A percentile compares a stretch with the other conserved stretches of the same genome.
phyloP scores from a whole-genome alignment of 1,140 invertebrate genomes.

The Drosophila melanogaster region DNA sequence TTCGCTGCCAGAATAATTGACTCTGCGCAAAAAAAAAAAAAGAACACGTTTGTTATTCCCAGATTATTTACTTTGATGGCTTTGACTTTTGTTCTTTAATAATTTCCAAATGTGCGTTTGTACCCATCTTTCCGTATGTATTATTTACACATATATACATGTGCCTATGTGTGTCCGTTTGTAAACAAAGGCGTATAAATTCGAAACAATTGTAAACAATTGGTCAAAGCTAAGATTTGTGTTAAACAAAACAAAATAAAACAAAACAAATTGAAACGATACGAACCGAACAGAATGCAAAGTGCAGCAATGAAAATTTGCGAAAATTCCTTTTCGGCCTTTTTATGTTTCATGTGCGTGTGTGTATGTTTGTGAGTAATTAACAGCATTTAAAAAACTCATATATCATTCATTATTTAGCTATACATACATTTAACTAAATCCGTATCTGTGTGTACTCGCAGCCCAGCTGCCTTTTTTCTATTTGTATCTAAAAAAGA shows the following conservation, averaged over 20 bases:
- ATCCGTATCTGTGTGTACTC: constrained; percentile 1
- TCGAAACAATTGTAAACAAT: constrained; percentile 20
- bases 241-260: constrained; percentile 13
- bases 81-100: constrained; percentile 33
- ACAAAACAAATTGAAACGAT: constrained; percentile 2
- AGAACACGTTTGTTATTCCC: neutral
- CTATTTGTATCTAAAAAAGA: constrained; percentile 7
- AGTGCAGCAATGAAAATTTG: constrained; percentile 19
- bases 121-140: constrained; percentile 11
- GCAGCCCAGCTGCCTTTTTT: constrained; percentile 8
- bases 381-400: constrained; percentile 19
- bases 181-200: constrained; percentile 26
- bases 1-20: neutral
- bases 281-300: constrained; percentile 11
- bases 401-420: constrained; percentile 28
- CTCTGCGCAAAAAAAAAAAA: neutral
- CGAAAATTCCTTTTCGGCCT: constrained; percentile 15
- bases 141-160: constrained; percentile 8
- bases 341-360: constrained; percentile 22
- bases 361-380: constrained; percentile 40
- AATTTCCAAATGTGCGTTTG: constrained; percentile 30
- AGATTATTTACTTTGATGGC: constrained; percentile 14
- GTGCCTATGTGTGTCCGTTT: constrained; percentile 24
- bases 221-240: constrained; percentile 24
- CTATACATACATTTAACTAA: constrained; percentile 8